Percentiles rank a stretch among this genome's conserved stretches.
Evolutionary conservation across 2,888 invertebrate species (phyloP).

Genomic region (Actias luna): DNA sequence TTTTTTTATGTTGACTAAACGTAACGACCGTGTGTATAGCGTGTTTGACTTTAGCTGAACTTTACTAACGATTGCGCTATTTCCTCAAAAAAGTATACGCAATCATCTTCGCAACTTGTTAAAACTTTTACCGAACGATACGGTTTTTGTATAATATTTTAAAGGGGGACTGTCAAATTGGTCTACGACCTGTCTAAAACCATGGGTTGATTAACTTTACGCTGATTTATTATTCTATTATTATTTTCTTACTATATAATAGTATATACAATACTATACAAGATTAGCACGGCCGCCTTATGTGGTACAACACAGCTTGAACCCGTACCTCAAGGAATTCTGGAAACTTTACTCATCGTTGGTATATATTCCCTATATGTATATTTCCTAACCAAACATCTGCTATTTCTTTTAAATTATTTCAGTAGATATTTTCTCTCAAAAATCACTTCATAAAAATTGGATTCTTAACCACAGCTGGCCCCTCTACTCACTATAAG

Average conservation of each 20-base stretch:
- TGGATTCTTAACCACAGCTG: no score
- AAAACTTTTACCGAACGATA: slow-evolving; percentile 39
- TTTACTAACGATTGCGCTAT: slow-evolving; percentile 41
- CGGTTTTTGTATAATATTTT: slow-evolving; percentile 35
- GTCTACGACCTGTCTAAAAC: background rate
- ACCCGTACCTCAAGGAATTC: no score
- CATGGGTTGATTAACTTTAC: background rate
- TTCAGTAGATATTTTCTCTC: no score
- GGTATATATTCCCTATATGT: no score
- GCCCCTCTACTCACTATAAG: no score
- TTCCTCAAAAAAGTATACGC: slow-evolving; percentile 36
- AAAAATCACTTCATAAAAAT: no score
- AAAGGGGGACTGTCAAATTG: background rate
- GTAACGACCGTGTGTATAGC: slow-evolving; percentile 24
- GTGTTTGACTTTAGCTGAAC: slow-evolving; percentile 34
- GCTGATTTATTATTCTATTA: background rate
- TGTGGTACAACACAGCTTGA: no score
- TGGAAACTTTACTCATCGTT: no score
- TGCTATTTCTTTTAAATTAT: no score
- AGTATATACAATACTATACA: no score
- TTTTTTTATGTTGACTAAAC: slow-evolving; percentile 5
- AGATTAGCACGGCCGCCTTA: no score
- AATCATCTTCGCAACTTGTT: slow-evolving; percentile 44
- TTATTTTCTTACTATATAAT: background rate
- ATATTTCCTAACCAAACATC: no score